A percentile compares a stretch with the other conserved stretches of the same genome.
phyloP scores from a whole-genome alignment of 2,888 invertebrate species.

The Lasioglossum oenotherae region DNA sequence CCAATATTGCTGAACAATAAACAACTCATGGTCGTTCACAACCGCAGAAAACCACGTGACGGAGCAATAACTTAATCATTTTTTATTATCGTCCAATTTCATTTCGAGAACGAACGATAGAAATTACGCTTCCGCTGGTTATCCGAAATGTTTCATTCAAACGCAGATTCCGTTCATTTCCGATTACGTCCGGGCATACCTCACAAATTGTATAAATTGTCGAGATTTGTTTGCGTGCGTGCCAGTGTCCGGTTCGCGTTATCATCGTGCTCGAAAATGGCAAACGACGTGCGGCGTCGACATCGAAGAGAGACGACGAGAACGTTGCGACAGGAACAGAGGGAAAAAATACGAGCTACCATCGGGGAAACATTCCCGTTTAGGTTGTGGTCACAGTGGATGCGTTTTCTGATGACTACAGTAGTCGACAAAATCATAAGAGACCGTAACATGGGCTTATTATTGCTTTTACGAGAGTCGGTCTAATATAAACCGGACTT shows the following conservation, averaged over 20 bases:
- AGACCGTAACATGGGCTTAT: background rate
- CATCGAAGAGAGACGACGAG: background rate
- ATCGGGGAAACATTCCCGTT: background rate
- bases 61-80: background rate
- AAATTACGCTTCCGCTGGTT: background rate
- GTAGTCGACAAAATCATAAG: background rate
- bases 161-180: background rate
- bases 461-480: background rate
- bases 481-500: background rate
- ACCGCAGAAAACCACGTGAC: background rate
- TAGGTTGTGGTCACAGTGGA: background rate
- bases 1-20: background rate
- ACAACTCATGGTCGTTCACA: background rate
- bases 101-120: background rate
- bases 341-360: background rate
- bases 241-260: background rate
- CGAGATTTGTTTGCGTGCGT: slow-evolving; percentile 12
- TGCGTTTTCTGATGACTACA: background rate
- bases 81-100: background rate
- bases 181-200: slow-evolving; percentile 3
- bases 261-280: background rate
- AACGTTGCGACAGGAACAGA: background rate
- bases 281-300: slow-evolving; percentile 4
- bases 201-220: slow-evolving; percentile 10
- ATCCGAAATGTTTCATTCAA: slow-evolving; percentile 18